Conservation (phyloP, 2,113 vertebrate genomes). For the Cavia porcellus region DNA sequence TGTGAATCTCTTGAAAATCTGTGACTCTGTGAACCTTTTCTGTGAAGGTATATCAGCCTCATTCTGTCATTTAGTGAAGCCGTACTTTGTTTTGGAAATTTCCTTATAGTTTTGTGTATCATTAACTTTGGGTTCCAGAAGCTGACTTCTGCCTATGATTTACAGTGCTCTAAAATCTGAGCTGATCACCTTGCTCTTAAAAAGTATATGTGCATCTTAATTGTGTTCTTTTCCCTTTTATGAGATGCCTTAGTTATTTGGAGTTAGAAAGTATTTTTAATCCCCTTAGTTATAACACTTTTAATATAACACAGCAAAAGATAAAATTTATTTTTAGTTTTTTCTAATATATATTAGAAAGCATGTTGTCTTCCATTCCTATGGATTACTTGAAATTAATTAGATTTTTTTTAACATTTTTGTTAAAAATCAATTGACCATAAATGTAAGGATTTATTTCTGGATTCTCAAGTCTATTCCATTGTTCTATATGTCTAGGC, state of each 20-base stretch:
- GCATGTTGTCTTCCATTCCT: neutral
- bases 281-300: neutral
- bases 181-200: too few species aligned
- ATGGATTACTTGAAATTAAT: neutral
- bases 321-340: neutral
- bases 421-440: neutral
- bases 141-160: neutral
- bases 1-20: neutral
- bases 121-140: neutral
- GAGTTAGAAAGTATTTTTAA: neutral
- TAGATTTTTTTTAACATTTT: neutral
- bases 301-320: neutral
- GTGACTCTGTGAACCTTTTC: neutral
- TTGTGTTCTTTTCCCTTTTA: neutral
- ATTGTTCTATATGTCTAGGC: neutral
- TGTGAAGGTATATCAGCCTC: neutral
- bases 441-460: neutral
- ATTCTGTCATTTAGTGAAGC: neutral
- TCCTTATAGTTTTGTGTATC: neutral
- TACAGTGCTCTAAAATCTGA: neutral
- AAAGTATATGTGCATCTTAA: neutral
- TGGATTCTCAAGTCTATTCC: neutral
- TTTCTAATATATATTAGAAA: neutral
- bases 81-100: neutral
- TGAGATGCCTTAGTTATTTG: neutral